Conservation (phyloP, 1,140 invertebrate genomes). For the Trigoniulus corallinus region DNA sequence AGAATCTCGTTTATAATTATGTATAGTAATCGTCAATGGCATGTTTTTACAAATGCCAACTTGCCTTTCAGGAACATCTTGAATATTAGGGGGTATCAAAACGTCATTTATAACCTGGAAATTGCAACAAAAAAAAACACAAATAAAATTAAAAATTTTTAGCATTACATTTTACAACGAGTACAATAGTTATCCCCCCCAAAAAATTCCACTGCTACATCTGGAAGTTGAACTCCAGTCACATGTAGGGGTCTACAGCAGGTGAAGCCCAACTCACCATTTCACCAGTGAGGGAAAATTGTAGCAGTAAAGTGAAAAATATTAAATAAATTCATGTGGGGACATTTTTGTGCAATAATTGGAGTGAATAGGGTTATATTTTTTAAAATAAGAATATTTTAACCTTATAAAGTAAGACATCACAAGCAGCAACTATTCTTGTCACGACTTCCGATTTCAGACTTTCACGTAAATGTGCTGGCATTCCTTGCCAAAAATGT, state of each 20-base stretch:
- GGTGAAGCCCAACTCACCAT: too few relatives aligned
- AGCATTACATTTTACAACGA: constrained; percentile 30
- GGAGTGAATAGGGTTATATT: too few relatives aligned
- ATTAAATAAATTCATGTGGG: too few relatives aligned
- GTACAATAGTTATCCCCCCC: too few relatives aligned
- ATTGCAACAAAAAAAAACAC: not conserved
- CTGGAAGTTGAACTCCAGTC: too few relatives aligned
- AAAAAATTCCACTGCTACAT: too few relatives aligned
- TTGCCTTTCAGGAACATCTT: constrained; percentile 5
- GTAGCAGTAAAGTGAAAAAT: too few relatives aligned
- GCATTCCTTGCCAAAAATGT: constrained; percentile 40
- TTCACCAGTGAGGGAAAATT: too few relatives aligned
- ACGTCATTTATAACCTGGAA: constrained; percentile 15
- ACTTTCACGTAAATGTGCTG: constrained; percentile 30
- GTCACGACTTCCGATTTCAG: constrained; percentile 26
- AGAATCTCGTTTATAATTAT: too few relatives aligned
- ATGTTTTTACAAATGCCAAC: not conserved
- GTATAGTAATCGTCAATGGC: not conserved
- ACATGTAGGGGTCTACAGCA: too few relatives aligned
- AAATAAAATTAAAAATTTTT: constrained; percentile 28
- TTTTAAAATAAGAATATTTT: too few relatives aligned
- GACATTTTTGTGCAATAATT: too few relatives aligned
- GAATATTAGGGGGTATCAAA: constrained; percentile 5
- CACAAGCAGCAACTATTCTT: constrained; percentile 34
- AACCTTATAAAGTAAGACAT: constrained; percentile 34